Conservation (phyloP, 2,113 vertebrate species). For the Antennarius striatus region DNA sequence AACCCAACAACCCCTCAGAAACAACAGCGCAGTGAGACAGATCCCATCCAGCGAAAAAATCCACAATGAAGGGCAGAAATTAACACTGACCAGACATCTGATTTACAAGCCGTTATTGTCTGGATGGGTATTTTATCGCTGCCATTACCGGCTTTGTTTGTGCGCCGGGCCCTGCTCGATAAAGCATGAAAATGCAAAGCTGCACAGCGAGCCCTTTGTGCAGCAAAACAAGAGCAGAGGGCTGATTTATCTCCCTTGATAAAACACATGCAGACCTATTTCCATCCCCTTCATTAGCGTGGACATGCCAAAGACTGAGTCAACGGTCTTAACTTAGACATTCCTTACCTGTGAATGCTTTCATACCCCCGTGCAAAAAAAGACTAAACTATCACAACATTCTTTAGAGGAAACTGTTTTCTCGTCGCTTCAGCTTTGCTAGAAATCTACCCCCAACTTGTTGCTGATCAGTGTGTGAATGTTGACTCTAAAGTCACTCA, state of each 20-base stretch:
- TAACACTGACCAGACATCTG: constrained; percentile 21
- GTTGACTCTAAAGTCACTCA: background rate
- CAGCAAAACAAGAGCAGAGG: constrained; percentile 56
- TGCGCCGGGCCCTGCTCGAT: constrained; percentile 47
- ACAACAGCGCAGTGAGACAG: background rate
- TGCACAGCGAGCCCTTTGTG: constrained; percentile 73
- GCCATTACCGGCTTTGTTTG: constrained; percentile 49
- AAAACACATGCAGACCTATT: constrained; percentile 62
- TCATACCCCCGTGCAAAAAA: background rate
- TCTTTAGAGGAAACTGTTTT: background rate
- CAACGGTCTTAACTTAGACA: constrained; percentile 22
- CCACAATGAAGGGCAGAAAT: background rate
- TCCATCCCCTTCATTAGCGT: constrained; percentile 59
- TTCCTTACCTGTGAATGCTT: constrained; percentile 40
- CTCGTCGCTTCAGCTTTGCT: background rate
- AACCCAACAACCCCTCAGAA: constrained; percentile 17
- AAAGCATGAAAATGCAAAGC: constrained; percentile 61
- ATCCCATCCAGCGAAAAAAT: constrained; percentile 15
- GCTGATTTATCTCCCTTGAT: constrained; percentile 67
- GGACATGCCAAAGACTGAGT: constrained; percentile 44
- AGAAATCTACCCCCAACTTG: background rate
- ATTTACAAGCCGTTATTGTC: constrained; percentile 45
- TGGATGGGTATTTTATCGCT: constrained; percentile 40
- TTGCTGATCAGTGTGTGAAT: background rate
- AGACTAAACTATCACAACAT: background rate